Conservation (phyloP, 2,797 vertebrate genomes). For the Lateolabrax maculatus region DNA sequence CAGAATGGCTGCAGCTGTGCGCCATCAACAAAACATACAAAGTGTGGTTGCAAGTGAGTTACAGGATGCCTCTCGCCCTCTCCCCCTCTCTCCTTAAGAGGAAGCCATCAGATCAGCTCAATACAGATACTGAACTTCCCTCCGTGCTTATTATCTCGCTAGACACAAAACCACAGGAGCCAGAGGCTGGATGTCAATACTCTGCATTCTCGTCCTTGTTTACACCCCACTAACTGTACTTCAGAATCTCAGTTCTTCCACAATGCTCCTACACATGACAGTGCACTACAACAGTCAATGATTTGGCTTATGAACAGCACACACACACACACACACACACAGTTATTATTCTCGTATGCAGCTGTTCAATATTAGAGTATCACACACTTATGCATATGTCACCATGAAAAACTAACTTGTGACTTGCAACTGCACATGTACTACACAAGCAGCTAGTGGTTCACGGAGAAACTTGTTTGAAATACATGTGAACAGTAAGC, state of each 20-base stretch:
- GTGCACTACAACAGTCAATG: conserved; percentile 4
- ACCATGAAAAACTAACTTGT: not conserved
- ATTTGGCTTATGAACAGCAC: conserved; percentile 23
- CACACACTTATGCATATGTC: not conserved
- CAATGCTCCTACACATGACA: conserved; percentile 9
- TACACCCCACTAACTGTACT: conserved; percentile 45
- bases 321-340: not conserved
- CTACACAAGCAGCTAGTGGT: not conserved
- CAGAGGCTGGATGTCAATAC: conserved; percentile 68
- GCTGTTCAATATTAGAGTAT: not conserved
- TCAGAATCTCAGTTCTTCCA: conserved; percentile 46
- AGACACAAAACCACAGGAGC: conserved; percentile 73
- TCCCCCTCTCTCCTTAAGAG: conserved; percentile 47
- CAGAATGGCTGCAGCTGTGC: conserved; percentile 56
- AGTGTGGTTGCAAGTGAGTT: conserved; percentile 36
- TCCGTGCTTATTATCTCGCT: conserved; percentile 75
- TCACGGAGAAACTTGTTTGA: not conserved
- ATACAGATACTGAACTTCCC: conserved; percentile 66
- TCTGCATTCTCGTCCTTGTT: conserved; percentile 58
- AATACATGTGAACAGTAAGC: conserved; percentile 13
- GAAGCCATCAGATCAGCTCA: conserved; percentile 66
- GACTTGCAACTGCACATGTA: not conserved
- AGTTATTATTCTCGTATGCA: not conserved
- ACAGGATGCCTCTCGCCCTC: conserved; percentile 41
- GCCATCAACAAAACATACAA: conserved; percentile 50